These are phyloP conservation scores for Malaclemys terrapin DNA, from an alignment of 2,113 vertebrate genomes.

Conservation along the genomic window DNA sequence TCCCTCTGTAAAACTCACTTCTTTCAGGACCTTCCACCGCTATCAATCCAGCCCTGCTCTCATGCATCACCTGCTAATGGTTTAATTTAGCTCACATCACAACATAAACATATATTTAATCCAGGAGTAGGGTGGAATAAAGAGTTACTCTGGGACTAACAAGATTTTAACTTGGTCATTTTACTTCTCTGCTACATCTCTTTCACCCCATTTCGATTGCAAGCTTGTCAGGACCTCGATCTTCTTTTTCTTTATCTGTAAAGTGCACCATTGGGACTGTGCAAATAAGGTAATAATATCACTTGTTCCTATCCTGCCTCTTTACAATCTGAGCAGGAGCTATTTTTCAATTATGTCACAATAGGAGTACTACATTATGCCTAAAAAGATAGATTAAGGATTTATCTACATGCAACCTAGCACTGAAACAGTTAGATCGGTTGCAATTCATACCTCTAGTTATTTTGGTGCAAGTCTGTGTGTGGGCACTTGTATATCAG, in stretches of 20 bases:
- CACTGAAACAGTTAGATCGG: no score
- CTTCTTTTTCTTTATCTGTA: neutral
- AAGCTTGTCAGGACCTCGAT: neutral
- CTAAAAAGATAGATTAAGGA: no score
- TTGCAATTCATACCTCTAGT: no score
- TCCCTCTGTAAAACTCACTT: neutral
- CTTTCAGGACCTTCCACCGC: neutral
- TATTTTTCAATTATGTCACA: no score
- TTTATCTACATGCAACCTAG: no score
- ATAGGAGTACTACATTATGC: no score
- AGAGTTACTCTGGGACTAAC: neutral
- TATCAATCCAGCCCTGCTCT: neutral
- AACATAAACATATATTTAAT: neutral
- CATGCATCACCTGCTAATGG: neutral
- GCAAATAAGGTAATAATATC: neutral
- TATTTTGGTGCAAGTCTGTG: no score
- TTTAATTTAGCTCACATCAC: neutral
- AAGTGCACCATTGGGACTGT: neutral
- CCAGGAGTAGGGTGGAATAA: neutral
- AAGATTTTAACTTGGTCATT: neutral
- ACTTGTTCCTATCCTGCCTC: neutral
- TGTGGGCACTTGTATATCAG: no score
- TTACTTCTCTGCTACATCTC: neutral
- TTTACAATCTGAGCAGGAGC: no score
- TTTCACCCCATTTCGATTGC: neutral